Evolutionary conservation across 2,888 invertebrate species (phyloP).

Genomic region (Drosophila barbarae): DNA sequence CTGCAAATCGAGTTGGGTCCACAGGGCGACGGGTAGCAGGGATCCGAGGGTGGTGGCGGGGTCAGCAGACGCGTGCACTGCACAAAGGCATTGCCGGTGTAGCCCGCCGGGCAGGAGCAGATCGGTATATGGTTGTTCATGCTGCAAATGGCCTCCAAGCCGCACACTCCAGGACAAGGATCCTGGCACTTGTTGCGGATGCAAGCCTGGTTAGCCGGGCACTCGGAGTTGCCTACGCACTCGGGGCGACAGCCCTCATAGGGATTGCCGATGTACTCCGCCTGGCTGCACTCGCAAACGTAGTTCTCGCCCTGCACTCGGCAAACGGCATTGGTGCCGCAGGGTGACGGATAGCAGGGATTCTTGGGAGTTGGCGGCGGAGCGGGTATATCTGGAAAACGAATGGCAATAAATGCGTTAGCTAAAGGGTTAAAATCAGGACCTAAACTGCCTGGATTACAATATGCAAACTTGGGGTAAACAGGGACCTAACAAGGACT

Average conservation of each 20-base stretch:
- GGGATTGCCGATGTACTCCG: slow-evolving; percentile 87
- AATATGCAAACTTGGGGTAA: slow-evolving; percentile 60
- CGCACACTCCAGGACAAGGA: slow-evolving; percentile 91
- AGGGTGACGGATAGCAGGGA: slow-evolving; percentile 86
- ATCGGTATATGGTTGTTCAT: slow-evolving; percentile 85
- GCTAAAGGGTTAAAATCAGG: slow-evolving; percentile 5
- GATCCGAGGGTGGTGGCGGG: slow-evolving; percentile 78
- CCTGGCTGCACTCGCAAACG: slow-evolving; percentile 82
- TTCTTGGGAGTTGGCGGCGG: slow-evolving; percentile 78
- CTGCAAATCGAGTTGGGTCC: slow-evolving; percentile 88
- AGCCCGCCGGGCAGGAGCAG: slow-evolving; percentile 84
- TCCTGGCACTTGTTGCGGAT: slow-evolving; percentile 90
- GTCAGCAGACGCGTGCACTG: slow-evolving; percentile 79
- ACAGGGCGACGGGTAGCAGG: slow-evolving; percentile 88
- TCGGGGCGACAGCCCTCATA: slow-evolving; percentile 90
- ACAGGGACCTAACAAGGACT: background rate
- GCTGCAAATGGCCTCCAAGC: slow-evolving; percentile 89
- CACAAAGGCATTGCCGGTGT: slow-evolving; percentile 84
- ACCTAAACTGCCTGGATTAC: slow-evolving; percentile 46
- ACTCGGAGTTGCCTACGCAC: slow-evolving; percentile 92
- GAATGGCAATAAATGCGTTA: background rate
- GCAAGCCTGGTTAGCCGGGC: slow-evolving; percentile 90
- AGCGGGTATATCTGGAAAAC: slow-evolving; percentile 59
- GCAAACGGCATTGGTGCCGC: slow-evolving; percentile 86
- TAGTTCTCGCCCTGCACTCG: slow-evolving; percentile 81